phyloP scores from a whole-genome alignment of 2,113 vertebrate species.

The Mirounga angustirostris region DNA sequence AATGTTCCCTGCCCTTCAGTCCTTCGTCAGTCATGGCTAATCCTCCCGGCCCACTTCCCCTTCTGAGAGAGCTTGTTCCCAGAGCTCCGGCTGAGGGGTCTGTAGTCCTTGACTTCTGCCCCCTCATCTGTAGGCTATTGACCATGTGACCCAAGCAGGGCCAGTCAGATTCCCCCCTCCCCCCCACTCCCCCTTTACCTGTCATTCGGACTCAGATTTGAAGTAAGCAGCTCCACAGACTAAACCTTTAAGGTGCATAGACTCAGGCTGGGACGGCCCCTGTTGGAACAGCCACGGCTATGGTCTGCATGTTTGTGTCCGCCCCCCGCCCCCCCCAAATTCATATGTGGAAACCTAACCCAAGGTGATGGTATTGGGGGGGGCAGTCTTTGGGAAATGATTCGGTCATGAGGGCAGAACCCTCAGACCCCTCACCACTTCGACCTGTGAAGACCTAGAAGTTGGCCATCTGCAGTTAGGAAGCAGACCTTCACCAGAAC shows the following conservation, averaged over 20 bases:
- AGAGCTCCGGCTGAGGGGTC: background rate
- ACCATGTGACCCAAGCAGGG: background rate
- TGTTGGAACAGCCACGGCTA: background rate
- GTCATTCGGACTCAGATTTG: background rate
- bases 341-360: background rate
- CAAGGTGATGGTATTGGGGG: background rate
- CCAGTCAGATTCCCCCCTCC: background rate
- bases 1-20: rapidly evolving
- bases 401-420: background rate
- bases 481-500: background rate
- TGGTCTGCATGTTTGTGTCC: background rate
- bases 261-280: rapidly evolving
- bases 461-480: background rate
- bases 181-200: background rate
- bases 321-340: too few relatives aligned
- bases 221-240: background rate
- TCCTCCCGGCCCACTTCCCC: background rate
- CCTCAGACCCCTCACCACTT: rapidly evolving
- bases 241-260: background rate
- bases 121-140: background rate
- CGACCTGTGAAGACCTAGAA: background rate
- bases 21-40: rapidly evolving
- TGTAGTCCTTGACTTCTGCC: background rate
- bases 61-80: background rate
- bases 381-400: background rate